Percentiles rank a stretch among this genome's conserved stretches.
phyloP scores from a whole-genome alignment of 2,113 vertebrate species.

The Perca schrenkii region DNA sequence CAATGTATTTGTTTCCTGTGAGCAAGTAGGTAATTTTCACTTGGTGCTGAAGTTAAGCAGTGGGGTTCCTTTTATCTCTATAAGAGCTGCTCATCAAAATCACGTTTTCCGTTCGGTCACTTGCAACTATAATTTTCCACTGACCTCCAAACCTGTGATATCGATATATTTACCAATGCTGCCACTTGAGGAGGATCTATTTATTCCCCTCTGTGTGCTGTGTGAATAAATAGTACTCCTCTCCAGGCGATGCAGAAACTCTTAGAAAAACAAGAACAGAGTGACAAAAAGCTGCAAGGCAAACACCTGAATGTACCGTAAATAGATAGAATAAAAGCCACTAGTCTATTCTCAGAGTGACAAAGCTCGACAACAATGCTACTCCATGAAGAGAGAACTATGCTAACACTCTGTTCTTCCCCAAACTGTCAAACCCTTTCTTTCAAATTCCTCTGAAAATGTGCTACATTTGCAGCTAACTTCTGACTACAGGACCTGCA shows the following conservation, averaged over 20 bases:
- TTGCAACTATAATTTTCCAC: slow-evolving; percentile 30
- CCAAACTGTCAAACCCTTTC: slow-evolving; percentile 45
- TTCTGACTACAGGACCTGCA: slow-evolving; percentile 52
- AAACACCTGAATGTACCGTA: slow-evolving; percentile 46
- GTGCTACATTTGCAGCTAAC: slow-evolving; percentile 49
- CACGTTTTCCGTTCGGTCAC: slow-evolving; percentile 33
- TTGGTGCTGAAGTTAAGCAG: slow-evolving; percentile 32
- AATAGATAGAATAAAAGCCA: slow-evolving; percentile 12
- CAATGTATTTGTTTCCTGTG: slow-evolving; percentile 69
- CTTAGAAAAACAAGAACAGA: slow-evolving; percentile 11
- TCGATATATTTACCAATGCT: slow-evolving; percentile 24
- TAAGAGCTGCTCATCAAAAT: slow-evolving; percentile 31
- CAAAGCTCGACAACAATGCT: slow-evolving; percentile 20
- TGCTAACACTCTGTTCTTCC: slow-evolving; percentile 44
- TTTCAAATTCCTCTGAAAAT: slow-evolving; percentile 40
- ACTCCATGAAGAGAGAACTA: slow-evolving; percentile 42
- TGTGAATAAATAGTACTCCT: slow-evolving; percentile 1
- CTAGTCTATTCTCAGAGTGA: slow-evolving; percentile 32
- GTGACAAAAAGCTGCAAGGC: slow-evolving; percentile 30
- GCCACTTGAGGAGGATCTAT: slow-evolving; percentile 10
- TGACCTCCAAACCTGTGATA: slow-evolving; percentile 40
- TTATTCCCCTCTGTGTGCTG: slow-evolving; percentile 5
- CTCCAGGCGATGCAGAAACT: background rate
- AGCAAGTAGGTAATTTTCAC: slow-evolving; percentile 28
- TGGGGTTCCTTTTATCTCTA: slow-evolving; percentile 54